These are phyloP conservation scores for Euzetes globulus DNA, from an alignment of 2,888 invertebrate species.

Conservation along the genomic window DNA sequence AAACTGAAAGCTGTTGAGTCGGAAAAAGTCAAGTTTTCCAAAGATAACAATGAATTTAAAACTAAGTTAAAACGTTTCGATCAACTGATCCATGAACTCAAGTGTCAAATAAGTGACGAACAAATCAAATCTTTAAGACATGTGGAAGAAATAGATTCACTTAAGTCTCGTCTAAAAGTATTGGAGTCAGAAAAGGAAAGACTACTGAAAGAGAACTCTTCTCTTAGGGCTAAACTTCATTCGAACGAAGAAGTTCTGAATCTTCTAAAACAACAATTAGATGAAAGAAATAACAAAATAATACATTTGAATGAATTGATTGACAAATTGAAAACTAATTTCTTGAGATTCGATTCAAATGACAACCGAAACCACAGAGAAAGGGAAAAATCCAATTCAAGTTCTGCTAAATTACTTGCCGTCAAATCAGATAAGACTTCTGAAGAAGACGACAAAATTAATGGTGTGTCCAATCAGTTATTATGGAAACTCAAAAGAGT, in stretches of 20 bases:
- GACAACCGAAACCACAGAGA: not conserved
- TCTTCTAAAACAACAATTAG: conserved; percentile 2
- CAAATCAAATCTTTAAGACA: not conserved
- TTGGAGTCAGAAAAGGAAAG: conserved; percentile 4
- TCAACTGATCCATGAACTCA: not conserved
- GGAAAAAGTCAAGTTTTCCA: not conserved
- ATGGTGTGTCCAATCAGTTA: conserved; percentile 44
- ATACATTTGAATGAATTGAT: not conserved
- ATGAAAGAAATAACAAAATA: not conserved
- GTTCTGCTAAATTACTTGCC: not conserved
- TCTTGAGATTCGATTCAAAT: not conserved
- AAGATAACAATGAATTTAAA: not conserved
- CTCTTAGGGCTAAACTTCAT: not conserved
- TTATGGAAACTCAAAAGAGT: conserved; percentile 65
- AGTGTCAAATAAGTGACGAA: not conserved
- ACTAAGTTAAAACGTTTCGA: not conserved
- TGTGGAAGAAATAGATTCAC: not conserved
- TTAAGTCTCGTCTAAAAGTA: not conserved
- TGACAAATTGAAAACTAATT: not conserved
- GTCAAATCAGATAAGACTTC: not conserved
- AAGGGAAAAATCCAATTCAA: not conserved
- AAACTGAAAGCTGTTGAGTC: not conserved
- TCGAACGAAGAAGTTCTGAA: not conserved
- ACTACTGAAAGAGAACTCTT: not conserved
- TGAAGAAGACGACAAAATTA: not conserved